These are phyloP conservation scores for Sitta europaea DNA, from an alignment of 2,113 vertebrate species.

Conservation along the genomic window DNA sequence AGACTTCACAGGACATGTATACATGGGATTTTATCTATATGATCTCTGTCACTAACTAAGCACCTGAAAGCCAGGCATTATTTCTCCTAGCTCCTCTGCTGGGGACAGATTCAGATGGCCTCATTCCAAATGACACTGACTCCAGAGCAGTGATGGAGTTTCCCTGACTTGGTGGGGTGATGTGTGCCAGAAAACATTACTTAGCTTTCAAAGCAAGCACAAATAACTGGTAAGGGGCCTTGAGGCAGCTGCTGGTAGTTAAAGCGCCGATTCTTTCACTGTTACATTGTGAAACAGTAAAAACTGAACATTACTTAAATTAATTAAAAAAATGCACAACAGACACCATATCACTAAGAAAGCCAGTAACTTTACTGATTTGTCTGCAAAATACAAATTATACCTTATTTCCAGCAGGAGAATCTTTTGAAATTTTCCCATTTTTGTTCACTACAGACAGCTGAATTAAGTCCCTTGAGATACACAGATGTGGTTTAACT, in stretches of 20 bases:
- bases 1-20: background rate
- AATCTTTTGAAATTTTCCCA: conserved; percentile 87
- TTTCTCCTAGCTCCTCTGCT: background rate
- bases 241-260: background rate
- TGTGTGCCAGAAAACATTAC: background rate
- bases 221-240: background rate
- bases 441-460: conserved; percentile 94
- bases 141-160: background rate
- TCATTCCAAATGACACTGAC: background rate
- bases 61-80: background rate
- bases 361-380: conserved; percentile 99
- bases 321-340: conserved; percentile 84
- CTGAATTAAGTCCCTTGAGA: conserved; percentile 98
- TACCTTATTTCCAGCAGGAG: conserved; percentile 95
- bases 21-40: background rate
- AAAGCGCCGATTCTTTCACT: background rate
- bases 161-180: background rate
- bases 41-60: background rate
- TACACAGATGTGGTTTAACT: conserved; percentile 96
- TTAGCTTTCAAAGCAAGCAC: background rate
- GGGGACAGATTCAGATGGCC: background rate
- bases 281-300: conserved; percentile 10
- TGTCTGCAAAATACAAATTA: conserved; percentile 99
- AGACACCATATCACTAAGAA: conserved; percentile 94
- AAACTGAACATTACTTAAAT: conserved; percentile 43